Conservation (phyloP, 2,113 vertebrate species). For the Formicarius rufipectus region DNA sequence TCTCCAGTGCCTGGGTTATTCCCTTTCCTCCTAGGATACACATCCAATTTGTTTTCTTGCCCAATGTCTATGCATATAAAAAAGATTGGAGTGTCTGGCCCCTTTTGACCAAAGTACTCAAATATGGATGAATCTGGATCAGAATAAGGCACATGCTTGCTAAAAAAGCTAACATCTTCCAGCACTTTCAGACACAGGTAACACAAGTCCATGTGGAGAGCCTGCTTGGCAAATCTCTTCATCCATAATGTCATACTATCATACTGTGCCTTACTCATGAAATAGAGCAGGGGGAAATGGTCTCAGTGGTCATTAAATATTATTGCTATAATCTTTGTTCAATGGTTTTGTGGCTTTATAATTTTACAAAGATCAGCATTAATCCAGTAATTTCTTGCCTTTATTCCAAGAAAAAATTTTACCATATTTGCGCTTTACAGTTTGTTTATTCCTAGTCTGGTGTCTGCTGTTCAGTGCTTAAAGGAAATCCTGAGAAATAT, state of each 20-base stretch:
- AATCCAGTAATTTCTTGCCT: conserved; percentile 24
- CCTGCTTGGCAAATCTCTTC: background rate
- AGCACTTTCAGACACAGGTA: background rate
- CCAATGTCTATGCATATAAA: background rate
- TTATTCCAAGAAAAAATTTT: conserved; percentile 10
- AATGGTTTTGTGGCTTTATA: background rate
- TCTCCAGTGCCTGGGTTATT: background rate
- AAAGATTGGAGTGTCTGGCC: background rate
- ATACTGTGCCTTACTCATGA: background rate
- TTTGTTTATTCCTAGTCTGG: background rate
- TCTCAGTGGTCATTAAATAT: background rate
- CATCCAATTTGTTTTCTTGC: background rate
- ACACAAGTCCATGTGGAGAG: background rate
- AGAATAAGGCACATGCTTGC: background rate
- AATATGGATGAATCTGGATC: background rate
- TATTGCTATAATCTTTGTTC: conserved; percentile 1
- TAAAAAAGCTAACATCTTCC: accelerated
- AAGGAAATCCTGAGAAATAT: conserved; percentile 18
- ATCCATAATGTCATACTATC: background rate
- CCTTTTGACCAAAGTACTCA: background rate
- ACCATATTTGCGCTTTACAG: background rate
- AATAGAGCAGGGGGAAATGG: background rate
- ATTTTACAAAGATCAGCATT: conserved; percentile 49
- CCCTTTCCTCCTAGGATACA: background rate
- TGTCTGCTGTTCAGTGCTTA: background rate